These are phyloP conservation scores for Torymus tubicola DNA, from an alignment of 2,888 invertebrate genomes.

Conservation along the genomic window DNA sequence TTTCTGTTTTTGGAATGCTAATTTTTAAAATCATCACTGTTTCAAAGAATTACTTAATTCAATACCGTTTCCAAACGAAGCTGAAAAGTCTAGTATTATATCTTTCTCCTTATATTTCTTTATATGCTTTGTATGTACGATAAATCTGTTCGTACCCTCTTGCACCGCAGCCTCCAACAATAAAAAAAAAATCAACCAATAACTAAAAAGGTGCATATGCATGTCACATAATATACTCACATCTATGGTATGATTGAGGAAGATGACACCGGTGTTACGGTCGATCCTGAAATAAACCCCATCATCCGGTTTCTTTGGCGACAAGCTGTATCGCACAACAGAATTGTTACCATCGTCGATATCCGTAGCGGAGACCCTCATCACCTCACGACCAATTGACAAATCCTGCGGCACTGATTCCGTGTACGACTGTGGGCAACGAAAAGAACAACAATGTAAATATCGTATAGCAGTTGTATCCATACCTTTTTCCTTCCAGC, in stretches of 20 bases:
- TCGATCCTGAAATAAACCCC: conserved; percentile 89
- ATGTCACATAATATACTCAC: conserved; percentile 76
- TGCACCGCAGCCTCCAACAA: no score
- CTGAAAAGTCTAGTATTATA: no score
- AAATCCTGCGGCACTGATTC: conserved; percentile 91
- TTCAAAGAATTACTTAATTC: no score
- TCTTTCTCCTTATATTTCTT: no score
- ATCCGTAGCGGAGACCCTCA: conserved; percentile 94
- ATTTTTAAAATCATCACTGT: no score
- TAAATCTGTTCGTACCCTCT: no score
- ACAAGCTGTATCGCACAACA: conserved; percentile 83
- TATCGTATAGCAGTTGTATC: background rate
- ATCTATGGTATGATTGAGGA: conserved; percentile 82
- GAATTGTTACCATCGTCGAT: conserved; percentile 95
- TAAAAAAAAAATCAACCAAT: no score
- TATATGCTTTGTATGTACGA: no score
- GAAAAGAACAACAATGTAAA: conserved; percentile 54
- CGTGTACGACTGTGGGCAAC: conserved; percentile 77
- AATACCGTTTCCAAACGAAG: no score
- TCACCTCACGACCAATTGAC: conserved; percentile 84
- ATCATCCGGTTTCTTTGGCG: conserved; percentile 76
- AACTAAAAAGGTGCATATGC: no score
- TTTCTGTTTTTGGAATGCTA: no score
- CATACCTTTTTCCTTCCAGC: background rate
- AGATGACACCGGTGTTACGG: conserved; percentile 89